These are phyloP conservation scores for Eurytemora carolleeae DNA, from an alignment of 1,140 invertebrate species.

Conservation along the genomic window DNA sequence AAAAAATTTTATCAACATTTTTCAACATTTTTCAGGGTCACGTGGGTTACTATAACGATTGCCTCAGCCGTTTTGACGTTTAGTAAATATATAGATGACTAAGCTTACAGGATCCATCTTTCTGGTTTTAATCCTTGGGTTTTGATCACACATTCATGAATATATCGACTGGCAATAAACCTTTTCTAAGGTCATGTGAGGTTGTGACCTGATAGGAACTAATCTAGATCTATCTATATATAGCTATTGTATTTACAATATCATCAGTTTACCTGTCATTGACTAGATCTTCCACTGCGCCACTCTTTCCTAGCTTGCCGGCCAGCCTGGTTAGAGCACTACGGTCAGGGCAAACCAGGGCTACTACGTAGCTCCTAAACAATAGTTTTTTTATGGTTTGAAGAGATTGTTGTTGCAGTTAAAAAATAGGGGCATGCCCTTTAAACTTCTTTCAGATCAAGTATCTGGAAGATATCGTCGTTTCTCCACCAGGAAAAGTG, in stretches of 20 bases:
- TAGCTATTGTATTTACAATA: not conserved
- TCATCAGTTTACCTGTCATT: not conserved
- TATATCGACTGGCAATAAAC: too few relatives aligned
- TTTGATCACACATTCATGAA: too few relatives aligned
- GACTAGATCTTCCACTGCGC: not conserved
- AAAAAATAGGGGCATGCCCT: not conserved
- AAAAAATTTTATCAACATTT: not conserved
- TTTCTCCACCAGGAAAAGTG: not conserved
- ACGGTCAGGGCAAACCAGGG: constrained; percentile 51
- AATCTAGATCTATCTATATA: not conserved
- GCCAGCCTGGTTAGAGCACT: constrained; percentile 2
- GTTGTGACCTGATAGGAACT: too few relatives aligned
- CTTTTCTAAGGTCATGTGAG: too few relatives aligned
- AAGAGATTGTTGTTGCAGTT: not conserved
- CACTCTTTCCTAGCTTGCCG: not conserved
- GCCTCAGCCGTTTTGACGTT: not conserved
- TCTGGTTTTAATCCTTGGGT: not conserved
- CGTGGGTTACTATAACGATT: not conserved
- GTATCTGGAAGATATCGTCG: not conserved
- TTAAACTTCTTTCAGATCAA: not conserved
- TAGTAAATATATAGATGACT: not conserved
- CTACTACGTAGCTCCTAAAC: constrained; percentile 58
- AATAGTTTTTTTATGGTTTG: not conserved
- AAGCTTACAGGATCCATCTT: not conserved
- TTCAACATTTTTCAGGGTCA: not conserved